Base-by-base conservation (phyloP, 2,797 vertebrate species). In the Lagodon rhomboides region DNA sequence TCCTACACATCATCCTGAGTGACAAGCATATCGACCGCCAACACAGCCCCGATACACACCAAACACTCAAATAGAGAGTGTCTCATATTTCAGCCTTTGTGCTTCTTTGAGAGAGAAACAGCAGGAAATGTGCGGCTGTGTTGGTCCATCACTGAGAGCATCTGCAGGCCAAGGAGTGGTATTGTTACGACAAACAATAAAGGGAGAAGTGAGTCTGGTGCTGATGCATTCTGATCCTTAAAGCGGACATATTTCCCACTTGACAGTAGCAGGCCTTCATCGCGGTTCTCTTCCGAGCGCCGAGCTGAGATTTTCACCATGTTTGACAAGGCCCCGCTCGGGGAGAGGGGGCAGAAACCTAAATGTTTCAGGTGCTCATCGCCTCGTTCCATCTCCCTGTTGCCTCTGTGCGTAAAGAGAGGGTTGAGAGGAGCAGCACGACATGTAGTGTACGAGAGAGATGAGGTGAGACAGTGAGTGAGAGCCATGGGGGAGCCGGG, bases 321-420 rank as follows among this genome's bases (percentile, higher is more conserved):
- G 79, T 84, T 83, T 89, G 89, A 91, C 89, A 82, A 83, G 76
- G 68, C 79, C 60, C 60, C 34, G 55, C 80, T 75, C 67, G 38
- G 51, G 25, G 12, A 2, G n/a, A 23, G 30, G 41, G 47, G 43
- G 41, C 13, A 41, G 66, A 56, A 60, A 71, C 61, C 79, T 75
- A 86, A 85, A 85, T 85, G 81, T 88, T 89, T 87, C 68, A 87
- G 76, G 56, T 60, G n/a, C 62, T 73, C 60, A 73, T 73, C 16
- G 15, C 68, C 69, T 85, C 25, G 1, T 80, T 50, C 77, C 44
- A 22, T 84, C 63, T 78, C 66, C 68, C 74, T 41, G 9, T 61
- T 71, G 69, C 41, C 53, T 78, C 56, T 50, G 30, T 76, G 67
- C 13, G 38, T 63, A 80, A 50, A 77, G 56, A 55, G 63, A 67